Base-by-base conservation (phyloP, 1,140 invertebrate species). In the Rhynchophorus ferrugineus region DNA sequence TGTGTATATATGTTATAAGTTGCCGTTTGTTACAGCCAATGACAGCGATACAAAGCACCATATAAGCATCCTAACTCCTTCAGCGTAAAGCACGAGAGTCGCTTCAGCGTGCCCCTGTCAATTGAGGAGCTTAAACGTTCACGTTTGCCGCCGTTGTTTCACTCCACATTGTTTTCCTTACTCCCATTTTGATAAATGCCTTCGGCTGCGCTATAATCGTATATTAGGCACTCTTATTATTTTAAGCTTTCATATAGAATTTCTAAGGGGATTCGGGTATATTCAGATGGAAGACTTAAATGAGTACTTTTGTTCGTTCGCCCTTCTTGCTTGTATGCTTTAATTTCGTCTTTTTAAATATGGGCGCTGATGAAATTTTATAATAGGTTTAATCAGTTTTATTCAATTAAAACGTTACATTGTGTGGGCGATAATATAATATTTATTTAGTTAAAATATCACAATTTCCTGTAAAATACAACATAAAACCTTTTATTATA, bases 1-100 rank as follows among this genome's bases (percentile, higher is more conserved):
- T 52, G 50, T 53, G 43, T 52, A 41, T 53, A 42, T 53, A 53
- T 53, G 50, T 53, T 53, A 53, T 53, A 41, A 47, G 43, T 53
- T 53, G 42, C 39, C 50, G 29, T 53, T 53, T 29, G 20, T 24
- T 44, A 38, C 44, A 38, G 43, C 37, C 39, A 53, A 53, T 53
- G 50, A 45, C 50, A 53, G 36, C 37, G 50, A 53, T 53, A 53
- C 50, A 53, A 53, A 53, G 50, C 43, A 20, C 22, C 50, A 47
- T 47, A 36, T 53, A 53, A 53, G 44, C 50, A 47, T 53, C 44
- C 46, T 44, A 42, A 53, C 33, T 53, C 20, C 50, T 53, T 19
- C 37, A 11, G 43, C 21, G 35, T 29, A 39, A 45, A 47, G 50
- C 43, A 35, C 22, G 46, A 46, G 50, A 53, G 50, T 53, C 35